A percentile compares a stretch with the other conserved stretches of the same genome.
phyloP scores from a whole-genome alignment of 2,113 vertebrate genomes.

The Callorhinus ursinus region DNA sequence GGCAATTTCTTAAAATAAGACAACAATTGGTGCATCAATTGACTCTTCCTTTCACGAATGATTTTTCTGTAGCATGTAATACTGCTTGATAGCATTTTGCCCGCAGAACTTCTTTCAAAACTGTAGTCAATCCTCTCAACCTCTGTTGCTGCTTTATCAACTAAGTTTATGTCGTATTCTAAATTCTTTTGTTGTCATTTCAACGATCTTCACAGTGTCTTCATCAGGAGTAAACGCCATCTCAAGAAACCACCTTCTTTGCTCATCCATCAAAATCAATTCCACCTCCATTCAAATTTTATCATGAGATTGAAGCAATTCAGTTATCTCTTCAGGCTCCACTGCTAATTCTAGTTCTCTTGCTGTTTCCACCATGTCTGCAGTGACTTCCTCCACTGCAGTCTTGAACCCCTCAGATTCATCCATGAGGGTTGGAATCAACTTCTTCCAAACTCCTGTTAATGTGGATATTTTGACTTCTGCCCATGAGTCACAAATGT shows the following conservation, averaged over 20 bases:
- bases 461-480: not conserved
- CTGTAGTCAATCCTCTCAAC: not conserved
- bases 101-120: not conserved
- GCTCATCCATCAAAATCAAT: not conserved
- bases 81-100: not conserved
- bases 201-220: not conserved
- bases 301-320: not conserved
- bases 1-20: not conserved
- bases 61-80: not conserved
- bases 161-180: not conserved
- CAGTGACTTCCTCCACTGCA: not conserved
- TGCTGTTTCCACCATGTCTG: not conserved
- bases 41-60: not conserved
- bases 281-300: not conserved
- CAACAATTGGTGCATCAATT: not conserved
- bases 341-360: not conserved
- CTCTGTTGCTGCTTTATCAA: not conserved
- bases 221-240: not conserved
- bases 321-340: not conserved
- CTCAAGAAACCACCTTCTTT: not conserved
- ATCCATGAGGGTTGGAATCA: not conserved
- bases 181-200: not conserved
- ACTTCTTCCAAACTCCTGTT: not conserved
- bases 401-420: not conserved
- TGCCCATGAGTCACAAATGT: not conserved